Conservation (phyloP, 30 jellyfish, hydroid and myxozoan species). For the Aurelia sp. region DNA sequence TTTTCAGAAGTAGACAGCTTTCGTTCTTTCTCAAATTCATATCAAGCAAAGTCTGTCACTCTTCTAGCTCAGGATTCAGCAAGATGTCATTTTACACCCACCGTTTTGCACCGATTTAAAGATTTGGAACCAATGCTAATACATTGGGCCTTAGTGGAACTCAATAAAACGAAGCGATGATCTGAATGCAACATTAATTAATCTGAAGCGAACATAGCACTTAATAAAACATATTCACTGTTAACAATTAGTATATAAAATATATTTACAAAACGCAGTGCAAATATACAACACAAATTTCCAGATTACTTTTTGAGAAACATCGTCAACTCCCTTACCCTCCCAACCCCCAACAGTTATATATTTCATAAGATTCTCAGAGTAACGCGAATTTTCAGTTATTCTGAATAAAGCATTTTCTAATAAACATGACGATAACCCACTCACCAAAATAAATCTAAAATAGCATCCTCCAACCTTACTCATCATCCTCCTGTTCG, state of each 20-base stretch:
- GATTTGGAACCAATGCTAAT: too few species aligned
- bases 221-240: not conserved
- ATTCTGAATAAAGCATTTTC: not conserved
- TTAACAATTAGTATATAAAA: not conserved
- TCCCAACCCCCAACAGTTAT: not conserved
- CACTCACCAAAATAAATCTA: too few species aligned
- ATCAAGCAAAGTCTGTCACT: too few species aligned
- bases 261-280: conserved; percentile 23
- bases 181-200: not conserved
- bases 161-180: too few species aligned
- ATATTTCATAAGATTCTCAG: not conserved
- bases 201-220: not conserved
- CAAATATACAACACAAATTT: conserved; percentile 24
- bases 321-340: not conserved
- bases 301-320: not conserved
- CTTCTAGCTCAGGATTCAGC: too few species aligned
- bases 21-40: too few species aligned
- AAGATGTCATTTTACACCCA: too few species aligned
- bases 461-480: not conserved
- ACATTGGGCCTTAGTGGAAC: too few species aligned
- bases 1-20: too few species aligned
- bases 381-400: too few species aligned
- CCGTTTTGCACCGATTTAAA: too few species aligned
- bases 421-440: not conserved
- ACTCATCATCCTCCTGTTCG: conserved; percentile 33